These are phyloP conservation scores for Myotis daubentonii DNA, from an alignment of 2,797 vertebrate species.

Conservation along the genomic window DNA sequence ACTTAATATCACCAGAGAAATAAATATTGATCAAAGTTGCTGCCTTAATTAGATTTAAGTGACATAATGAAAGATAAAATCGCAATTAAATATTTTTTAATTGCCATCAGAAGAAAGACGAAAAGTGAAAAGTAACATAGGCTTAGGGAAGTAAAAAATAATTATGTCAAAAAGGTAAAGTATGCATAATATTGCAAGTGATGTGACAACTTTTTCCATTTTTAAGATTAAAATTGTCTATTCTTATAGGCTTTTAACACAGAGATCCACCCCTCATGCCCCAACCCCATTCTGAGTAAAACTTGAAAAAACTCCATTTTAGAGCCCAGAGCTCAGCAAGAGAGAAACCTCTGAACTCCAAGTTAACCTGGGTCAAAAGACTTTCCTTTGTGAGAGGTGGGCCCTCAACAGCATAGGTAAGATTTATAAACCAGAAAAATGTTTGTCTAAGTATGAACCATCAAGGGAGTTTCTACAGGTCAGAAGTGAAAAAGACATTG, in stretches of 20 bases:
- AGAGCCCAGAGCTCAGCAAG: neutral
- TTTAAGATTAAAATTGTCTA: neutral
- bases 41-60: neutral
- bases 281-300: neutral
- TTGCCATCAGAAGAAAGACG: neutral
- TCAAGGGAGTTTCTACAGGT: neutral
- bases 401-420: neutral
- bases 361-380: neutral
- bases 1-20: slow-evolving; percentile 11
- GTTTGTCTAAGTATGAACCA: neutral
- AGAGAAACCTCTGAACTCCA: neutral
- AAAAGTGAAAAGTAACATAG: neutral
- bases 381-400: neutral
- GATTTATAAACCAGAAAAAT: neutral
- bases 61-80: neutral
- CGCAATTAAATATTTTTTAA: neutral
- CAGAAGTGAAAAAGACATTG: neutral
- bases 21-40: neutral
- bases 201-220: neutral
- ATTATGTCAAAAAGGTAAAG: neutral
- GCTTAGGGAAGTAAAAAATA: neutral
- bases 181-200: neutral
- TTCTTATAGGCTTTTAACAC: neutral
- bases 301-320: neutral
- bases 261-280: neutral